phyloP scores from a whole-genome alignment of 1,140 invertebrate genomes.

The Apis cerana region DNA sequence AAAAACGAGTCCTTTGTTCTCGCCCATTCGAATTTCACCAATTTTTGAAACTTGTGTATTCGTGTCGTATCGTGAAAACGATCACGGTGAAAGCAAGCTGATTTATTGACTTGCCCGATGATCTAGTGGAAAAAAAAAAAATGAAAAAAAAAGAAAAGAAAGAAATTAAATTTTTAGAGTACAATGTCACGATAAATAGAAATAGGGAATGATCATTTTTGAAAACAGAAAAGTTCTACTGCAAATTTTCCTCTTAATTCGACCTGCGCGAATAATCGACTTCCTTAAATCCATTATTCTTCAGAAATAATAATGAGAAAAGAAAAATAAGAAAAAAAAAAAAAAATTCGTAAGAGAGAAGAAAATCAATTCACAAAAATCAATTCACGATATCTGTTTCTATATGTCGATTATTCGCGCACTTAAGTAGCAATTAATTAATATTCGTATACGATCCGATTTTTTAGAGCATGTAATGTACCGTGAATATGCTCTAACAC shows the following conservation, averaged over 20 bases:
- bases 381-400: no score
- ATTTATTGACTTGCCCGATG: constrained; percentile 22
- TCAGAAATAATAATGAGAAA: neutral
- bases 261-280: constrained; percentile 71
- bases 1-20: constrained; percentile 44
- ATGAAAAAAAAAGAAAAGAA: neutral
- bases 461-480: constrained; percentile 79
- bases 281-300: neutral
- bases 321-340: neutral
- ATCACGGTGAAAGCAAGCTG: constrained; percentile 27
- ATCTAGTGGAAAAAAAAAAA: neutral
- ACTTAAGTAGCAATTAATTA: constrained; percentile 76
- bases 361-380: no score
- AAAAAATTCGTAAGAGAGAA: neutral
- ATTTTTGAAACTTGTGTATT: constrained; percentile 18
- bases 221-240: constrained; percentile 78
- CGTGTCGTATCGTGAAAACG: constrained; percentile 34
- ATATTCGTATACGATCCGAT: constrained; percentile 76
- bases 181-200: constrained; percentile 28
- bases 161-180: constrained; percentile 21
- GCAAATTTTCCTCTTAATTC: constrained; percentile 79
- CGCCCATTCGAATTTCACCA: constrained; percentile 43
- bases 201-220: constrained; percentile 63
- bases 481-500: constrained; percentile 79
- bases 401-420: constrained; percentile 67